Base-by-base conservation (phyloP, 2,797 vertebrate species). In the Florisuga fusca region DNA sequence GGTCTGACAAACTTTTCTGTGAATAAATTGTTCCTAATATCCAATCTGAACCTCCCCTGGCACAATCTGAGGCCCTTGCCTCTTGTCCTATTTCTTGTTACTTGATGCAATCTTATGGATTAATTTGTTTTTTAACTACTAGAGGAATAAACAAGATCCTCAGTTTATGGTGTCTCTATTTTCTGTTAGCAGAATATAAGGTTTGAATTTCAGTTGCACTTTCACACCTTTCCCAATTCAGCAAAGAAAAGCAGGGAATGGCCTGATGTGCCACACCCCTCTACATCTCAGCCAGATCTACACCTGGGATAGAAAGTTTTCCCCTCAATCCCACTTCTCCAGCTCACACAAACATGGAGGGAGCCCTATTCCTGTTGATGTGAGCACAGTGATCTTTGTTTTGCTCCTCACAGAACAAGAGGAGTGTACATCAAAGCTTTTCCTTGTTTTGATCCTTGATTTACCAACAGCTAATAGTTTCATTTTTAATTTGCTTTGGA, bases 151-250 rank as follows among this genome's bases (percentile, higher is more conserved):
- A 7, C 13, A 38, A 11, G 2, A 16, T 5, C n/a, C 21, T 27
- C 48, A 7, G 43, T 27, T 27, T 33, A 62, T 26, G 15, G 33
- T 7, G 14, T 10, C 61, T 50, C 33, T 5, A 1, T 17, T 38
- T 90, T 50, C 54, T 45, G 33, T 15, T 64, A 80, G 5, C 20
- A 25, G 43, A 31, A 53, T 2, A 11, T 0, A 0, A 4, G 2
- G 15, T 31, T 8, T 43, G n/a, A 90, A 48, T 43, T 20, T 38
- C 45, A 50, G 51, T 3, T 64, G 25, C 15, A 23, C 31, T 74
- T 55, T 9, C 29, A 57, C 31, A 27, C 15, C 38, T 69, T 59
- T 62, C 54, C 61, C 61, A 41, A 29, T 43, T 59, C 59, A 66
- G 45, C 6, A 15, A 72, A 41, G 53, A 14, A 27, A 48, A 74